These are phyloP conservation scores for Istiophorus platypterus DNA, from an alignment of 2,113 vertebrate species.

Conservation along the genomic window DNA sequence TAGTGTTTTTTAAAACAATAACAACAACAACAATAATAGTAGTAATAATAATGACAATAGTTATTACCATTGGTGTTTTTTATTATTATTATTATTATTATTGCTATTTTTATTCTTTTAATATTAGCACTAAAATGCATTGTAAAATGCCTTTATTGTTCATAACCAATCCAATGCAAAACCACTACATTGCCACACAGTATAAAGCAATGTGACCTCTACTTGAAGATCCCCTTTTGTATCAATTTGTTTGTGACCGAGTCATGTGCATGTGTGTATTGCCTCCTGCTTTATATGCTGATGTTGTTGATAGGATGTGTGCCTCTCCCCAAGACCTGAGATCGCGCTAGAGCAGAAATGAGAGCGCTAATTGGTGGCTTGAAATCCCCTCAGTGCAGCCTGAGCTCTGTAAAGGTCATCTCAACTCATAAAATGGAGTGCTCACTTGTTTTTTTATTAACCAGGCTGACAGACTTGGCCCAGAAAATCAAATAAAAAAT, in stretches of 20 bases:
- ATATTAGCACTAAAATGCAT: background rate
- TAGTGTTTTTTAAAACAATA: background rate
- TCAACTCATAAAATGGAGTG: constrained; percentile 70
- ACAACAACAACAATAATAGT: too few relatives aligned
- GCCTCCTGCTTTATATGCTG: constrained; percentile 45
- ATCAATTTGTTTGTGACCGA: constrained; percentile 49
- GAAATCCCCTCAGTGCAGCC: constrained; percentile 70
- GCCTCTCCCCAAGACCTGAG: constrained; percentile 46
- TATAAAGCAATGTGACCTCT: constrained; percentile 28
- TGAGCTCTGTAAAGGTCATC: constrained; percentile 77
- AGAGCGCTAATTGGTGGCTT: constrained; percentile 76
- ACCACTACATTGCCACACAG: background rate
- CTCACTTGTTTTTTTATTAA: constrained; percentile 73
- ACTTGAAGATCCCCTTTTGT: constrained; percentile 12
- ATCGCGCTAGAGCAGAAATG: constrained; percentile 47
- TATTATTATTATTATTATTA: too few relatives aligned
- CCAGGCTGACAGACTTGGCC: constrained; percentile 57
- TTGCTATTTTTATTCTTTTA: background rate
- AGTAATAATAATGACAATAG: too few relatives aligned
- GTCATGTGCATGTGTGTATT: background rate
- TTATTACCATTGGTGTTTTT: too few relatives aligned
- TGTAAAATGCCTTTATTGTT: background rate
- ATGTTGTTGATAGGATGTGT: constrained; percentile 61
- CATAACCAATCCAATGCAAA: background rate
- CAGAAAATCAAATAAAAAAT: constrained; percentile 61